Evolutionary conservation across 2,113 vertebrate genomes (phyloP).

Genomic region (Ageneiosus marmoratus): DNA sequence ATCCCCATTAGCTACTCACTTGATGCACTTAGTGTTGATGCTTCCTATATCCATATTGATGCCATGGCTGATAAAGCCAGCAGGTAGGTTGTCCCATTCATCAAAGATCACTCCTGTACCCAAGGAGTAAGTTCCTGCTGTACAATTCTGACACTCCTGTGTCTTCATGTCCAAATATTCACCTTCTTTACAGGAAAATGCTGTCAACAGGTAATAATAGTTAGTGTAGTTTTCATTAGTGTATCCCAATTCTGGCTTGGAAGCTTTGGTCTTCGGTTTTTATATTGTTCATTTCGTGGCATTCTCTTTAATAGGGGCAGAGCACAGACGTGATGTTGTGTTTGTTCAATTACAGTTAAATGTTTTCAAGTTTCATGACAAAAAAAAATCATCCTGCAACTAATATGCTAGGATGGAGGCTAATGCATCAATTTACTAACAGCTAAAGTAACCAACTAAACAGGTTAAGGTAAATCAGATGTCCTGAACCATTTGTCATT

Average conservation of each 20-base stretch:
- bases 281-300: neutral
- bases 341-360: neutral
- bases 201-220: slow-evolving; percentile 60
- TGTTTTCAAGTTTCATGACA: neutral
- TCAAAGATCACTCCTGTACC: slow-evolving; percentile 87
- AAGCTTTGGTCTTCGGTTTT: neutral
- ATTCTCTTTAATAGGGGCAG: neutral
- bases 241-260: neutral
- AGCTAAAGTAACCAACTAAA: neutral
- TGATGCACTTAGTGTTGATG: slow-evolving; percentile 75
- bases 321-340: neutral
- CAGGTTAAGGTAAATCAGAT: neutral
- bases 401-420: neutral
- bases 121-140: slow-evolving; percentile 86
- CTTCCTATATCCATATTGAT: slow-evolving; percentile 66
- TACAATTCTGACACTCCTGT: slow-evolving; percentile 85
- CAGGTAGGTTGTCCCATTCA: slow-evolving; percentile 87
- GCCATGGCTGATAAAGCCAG: slow-evolving; percentile 85
- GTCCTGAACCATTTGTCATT: neutral
- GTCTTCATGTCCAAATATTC: slow-evolving; percentile 93
- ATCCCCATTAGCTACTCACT: slow-evolving; percentile 70
- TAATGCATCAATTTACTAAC: neutral
- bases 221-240: neutral
- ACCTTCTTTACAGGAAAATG: slow-evolving; percentile 88
- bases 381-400: neutral